These are phyloP conservation scores for Phymastichus coffea DNA, from an alignment of 1,140 invertebrate species.

Conservation along the genomic window DNA sequence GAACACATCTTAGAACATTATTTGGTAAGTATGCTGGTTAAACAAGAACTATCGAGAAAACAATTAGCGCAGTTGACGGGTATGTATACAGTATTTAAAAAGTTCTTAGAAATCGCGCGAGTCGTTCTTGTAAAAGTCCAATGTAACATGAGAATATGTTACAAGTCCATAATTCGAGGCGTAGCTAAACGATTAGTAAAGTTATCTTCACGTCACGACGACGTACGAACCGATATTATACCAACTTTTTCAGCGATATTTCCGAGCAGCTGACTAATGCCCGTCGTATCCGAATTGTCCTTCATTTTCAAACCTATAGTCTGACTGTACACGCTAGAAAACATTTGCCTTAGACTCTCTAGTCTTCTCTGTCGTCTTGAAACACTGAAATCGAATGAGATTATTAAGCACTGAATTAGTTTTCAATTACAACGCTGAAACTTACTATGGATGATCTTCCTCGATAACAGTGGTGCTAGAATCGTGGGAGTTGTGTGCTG, in stretches of 20 bases:
- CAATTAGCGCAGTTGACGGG: too few species aligned
- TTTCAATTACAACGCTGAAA: constrained; percentile 6
- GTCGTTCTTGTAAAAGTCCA: constrained; percentile 6
- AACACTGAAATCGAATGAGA: not conserved
- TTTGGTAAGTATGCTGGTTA: too few species aligned
- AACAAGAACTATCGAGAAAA: too few species aligned
- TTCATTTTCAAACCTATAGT: constrained; percentile 60
- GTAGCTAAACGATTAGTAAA: constrained; percentile 24
- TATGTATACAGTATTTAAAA: too few species aligned
- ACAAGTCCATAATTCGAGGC: constrained; percentile 35
- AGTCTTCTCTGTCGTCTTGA: constrained; percentile 59
- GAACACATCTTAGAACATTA: too few species aligned
- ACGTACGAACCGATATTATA: constrained; percentile 52
- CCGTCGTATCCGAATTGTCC: constrained; percentile 55
- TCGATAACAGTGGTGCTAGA: constrained; percentile 54
- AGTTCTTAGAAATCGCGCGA: not conserved
- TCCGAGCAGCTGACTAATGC: constrained; percentile 57
- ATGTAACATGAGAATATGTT: constrained; percentile 18
- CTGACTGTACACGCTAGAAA: constrained; percentile 59
- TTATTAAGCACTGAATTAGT: constrained; percentile 13
- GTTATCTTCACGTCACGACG: constrained; percentile 49
- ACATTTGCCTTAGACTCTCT: constrained; percentile 58
- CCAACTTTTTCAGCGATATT: constrained; percentile 64
- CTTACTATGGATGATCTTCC: constrained; percentile 49
- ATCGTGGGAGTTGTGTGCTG: constrained; percentile 46